Evolutionary conservation across 2,113 vertebrate species (phyloP).

Genomic region (Geococcyx californianus): DNA sequence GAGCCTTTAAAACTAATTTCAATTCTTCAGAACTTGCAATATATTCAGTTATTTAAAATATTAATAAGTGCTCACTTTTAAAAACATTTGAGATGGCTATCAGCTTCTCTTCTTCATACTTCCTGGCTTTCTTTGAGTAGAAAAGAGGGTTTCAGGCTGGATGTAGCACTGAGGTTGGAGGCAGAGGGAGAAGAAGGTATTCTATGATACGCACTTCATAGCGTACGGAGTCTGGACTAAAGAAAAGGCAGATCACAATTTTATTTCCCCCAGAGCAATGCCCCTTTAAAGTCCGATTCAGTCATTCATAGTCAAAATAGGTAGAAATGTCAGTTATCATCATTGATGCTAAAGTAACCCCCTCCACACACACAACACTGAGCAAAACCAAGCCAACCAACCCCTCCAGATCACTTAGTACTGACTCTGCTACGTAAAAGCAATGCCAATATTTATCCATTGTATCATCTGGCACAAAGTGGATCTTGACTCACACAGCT

Average conservation of each 20-base stretch:
- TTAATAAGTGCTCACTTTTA: constrained; percentile 18
- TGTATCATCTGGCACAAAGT: neutral
- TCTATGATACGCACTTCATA: neutral
- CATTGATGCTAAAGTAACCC: neutral
- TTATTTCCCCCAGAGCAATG: neutral
- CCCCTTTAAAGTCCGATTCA: neutral
- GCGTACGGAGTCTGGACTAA: neutral
- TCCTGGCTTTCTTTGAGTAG: neutral
- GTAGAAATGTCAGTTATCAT: neutral
- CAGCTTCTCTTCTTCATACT: neutral
- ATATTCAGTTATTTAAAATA: constrained; percentile 17
- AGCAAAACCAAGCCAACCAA: neutral
- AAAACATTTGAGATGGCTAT: neutral
- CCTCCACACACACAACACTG: neutral
- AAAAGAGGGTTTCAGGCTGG: neutral
- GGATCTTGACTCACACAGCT: neutral
- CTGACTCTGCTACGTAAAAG: neutral
- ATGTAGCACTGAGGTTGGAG: neutral
- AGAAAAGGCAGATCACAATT: neutral
- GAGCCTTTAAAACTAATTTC: constrained; percentile 32
- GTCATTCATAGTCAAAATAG: neutral
- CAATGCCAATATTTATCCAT: neutral
- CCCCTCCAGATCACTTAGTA: neutral
- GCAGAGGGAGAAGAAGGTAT: neutral
- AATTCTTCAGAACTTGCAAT: constrained; percentile 18